A percentile compares a stretch with the other conserved stretches of the same genome.
Evolutionary conservation across 2,797 vertebrate species (phyloP).

Genomic region (Choloepus didactylus): DNA sequence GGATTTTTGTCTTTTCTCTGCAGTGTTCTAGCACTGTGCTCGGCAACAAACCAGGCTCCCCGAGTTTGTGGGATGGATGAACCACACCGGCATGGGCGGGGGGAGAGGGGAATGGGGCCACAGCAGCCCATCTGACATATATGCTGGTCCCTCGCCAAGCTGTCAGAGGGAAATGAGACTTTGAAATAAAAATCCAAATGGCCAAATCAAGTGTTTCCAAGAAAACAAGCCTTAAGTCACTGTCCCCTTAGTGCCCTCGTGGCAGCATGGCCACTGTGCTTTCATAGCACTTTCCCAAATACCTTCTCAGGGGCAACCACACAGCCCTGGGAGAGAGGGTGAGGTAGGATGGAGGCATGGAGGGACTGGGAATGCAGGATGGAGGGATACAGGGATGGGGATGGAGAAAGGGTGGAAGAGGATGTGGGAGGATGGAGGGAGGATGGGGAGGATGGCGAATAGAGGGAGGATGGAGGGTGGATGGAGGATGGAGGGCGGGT

Average conservation of each 20-base stretch:
- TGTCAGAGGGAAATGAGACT: not conserved
- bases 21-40: not conserved
- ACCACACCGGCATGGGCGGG: not conserved
- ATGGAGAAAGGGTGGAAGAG: too few relatives aligned
- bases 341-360: not conserved
- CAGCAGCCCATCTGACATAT: not conserved
- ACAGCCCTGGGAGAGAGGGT: not conserved
- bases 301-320: rapidly evolving
- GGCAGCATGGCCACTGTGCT: not conserved
- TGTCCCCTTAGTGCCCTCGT: not conserved
- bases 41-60: not conserved
- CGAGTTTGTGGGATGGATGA: not conserved
- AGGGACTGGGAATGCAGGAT: not conserved
- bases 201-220: not conserved
- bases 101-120: not conserved
- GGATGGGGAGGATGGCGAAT: not conserved
- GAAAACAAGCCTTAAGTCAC: not conserved
- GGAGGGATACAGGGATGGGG: not conserved
- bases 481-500: too few relatives aligned
- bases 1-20: not conserved
- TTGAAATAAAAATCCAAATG: not conserved
- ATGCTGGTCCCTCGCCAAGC: not conserved
- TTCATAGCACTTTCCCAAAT: not conserved
- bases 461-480: not conserved
- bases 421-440: not conserved